Conservation (phyloP, 2,797 vertebrate species). For the Harpagifer antarcticus region DNA sequence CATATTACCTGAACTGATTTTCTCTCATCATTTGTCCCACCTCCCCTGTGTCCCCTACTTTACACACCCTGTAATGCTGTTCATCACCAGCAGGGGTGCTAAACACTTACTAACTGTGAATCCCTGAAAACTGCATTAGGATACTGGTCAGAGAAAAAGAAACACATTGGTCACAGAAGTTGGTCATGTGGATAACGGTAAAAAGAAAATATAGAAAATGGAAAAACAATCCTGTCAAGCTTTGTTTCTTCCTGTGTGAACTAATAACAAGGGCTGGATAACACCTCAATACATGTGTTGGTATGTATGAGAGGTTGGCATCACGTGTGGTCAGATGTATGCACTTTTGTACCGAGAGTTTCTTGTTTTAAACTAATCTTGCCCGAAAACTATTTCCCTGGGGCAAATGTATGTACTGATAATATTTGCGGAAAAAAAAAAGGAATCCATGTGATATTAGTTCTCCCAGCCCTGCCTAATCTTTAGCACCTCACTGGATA, state of each 20-base stretch:
- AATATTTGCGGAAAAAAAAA: not conserved
- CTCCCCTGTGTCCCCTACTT: too few relatives aligned
- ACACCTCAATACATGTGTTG: not conserved
- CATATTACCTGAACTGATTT: constrained; percentile 1
- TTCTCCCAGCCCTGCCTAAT: not conserved
- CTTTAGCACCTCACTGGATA: constrained; percentile 38
- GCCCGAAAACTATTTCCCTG: too few relatives aligned
- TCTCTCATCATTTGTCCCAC: constrained; percentile 25
- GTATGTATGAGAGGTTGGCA: not conserved
- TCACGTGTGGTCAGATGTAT: not conserved
- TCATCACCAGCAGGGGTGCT: constrained; percentile 12
- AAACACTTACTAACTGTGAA: constrained; percentile 11
- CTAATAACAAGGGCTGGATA: not conserved
- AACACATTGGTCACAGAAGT: not conserved
- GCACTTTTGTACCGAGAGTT: not conserved
- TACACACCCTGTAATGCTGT: constrained; percentile 8
- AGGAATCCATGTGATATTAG: too few relatives aligned
- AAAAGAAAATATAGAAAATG: not conserved
- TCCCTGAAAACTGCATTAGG: constrained; percentile 36
- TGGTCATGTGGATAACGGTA: not conserved
- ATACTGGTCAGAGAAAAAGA: constrained; percentile 13
- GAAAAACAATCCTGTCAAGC: not conserved
- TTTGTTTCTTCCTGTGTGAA: not conserved
- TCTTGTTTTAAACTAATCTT: not conserved
- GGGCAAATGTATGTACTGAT: not conserved